A percentile compares a stretch with the other conserved stretches of the same genome.
These are phyloP conservation scores for Nilaparvata lugens DNA, from an alignment of 1,140 invertebrate genomes.

Conservation along the genomic window DNA sequence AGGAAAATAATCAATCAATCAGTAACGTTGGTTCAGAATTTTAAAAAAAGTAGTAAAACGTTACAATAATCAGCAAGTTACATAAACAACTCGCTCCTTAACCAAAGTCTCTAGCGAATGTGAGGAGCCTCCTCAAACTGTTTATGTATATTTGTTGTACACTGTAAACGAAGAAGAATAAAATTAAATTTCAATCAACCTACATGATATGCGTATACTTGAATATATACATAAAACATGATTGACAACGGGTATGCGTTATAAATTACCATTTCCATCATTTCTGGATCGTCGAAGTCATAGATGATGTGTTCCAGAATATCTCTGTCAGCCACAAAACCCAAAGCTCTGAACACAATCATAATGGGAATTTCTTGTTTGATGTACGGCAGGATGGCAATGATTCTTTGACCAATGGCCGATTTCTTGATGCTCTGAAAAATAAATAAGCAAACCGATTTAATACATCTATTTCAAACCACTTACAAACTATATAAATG, in stretches of 20 bases:
- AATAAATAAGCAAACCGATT: background rate
- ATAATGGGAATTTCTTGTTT: conserved; percentile 99
- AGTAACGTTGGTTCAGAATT: too few relatives aligned
- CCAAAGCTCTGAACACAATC: conserved; percentile 94
- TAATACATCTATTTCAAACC: too few relatives aligned
- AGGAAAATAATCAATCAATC: too few relatives aligned
- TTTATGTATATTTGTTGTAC: too few relatives aligned
- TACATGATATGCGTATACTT: too few relatives aligned
- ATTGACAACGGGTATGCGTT: background rate
- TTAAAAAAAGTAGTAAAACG: too few relatives aligned
- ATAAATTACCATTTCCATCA: conserved; percentile 92
- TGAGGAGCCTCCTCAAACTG: too few relatives aligned
- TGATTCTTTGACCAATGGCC: conserved; percentile 95
- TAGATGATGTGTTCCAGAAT: conserved; percentile 99
- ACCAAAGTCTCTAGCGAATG: too few relatives aligned
- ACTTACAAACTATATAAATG: background rate
- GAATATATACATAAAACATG: background rate
- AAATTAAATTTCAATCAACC: too few relatives aligned
- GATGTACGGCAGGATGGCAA: conserved; percentile 95
- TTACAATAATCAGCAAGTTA: too few relatives aligned
- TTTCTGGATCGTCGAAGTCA: conserved; percentile 98
- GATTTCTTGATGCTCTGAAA: conserved; percentile 86
- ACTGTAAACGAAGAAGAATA: too few relatives aligned
- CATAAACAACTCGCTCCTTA: too few relatives aligned
- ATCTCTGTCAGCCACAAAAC: conserved; percentile 97